Conservation (phyloP, 2,888 invertebrate species). For the Drosophila pseudotakahashii region DNA sequence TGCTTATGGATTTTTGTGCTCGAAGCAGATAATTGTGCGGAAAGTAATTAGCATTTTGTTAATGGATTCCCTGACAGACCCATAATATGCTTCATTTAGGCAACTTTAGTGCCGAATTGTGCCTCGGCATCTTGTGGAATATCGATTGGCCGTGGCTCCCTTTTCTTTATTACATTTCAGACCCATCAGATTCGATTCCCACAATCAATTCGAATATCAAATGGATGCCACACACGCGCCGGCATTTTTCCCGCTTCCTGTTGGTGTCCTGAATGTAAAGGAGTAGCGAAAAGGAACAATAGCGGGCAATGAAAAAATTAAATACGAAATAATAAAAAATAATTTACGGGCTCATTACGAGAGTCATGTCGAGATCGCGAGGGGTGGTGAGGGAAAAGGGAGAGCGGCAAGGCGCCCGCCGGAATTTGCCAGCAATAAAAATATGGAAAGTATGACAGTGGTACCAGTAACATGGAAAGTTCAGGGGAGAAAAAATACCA, state of each 20-base stretch:
- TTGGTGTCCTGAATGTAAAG: slow-evolving; percentile 27
- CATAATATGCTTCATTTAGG: slow-evolving; percentile 1
- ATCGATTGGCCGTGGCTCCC: slow-evolving; percentile 20
- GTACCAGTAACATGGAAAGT: background rate
- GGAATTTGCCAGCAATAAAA: slow-evolving; percentile 48
- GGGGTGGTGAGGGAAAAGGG: slow-evolving; percentile 7
- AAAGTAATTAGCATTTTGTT: slow-evolving; percentile 67
- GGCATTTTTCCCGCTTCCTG: slow-evolving; percentile 18
- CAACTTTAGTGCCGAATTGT: slow-evolving; percentile 1
- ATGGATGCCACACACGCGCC: slow-evolving; percentile 67
- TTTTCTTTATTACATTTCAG: background rate
- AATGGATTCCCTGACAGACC: slow-evolving; percentile 49
- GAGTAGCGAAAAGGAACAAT: slow-evolving; percentile 40
- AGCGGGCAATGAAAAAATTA: slow-evolving; percentile 75
- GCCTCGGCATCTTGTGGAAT: background rate
- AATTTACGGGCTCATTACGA: slow-evolving; percentile 78
- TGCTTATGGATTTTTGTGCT: slow-evolving; percentile 21
- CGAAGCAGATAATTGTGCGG: slow-evolving; percentile 60
- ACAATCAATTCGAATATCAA: slow-evolving; percentile 67
- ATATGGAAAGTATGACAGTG: slow-evolving; percentile 38
- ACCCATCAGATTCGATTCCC: slow-evolving; percentile 51
- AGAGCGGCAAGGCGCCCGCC: slow-evolving; percentile 13
- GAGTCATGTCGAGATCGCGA: slow-evolving; percentile 36
- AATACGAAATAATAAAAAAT: slow-evolving; percentile 80
- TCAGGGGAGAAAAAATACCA: background rate